Conservation (phyloP, 1,140 invertebrate species). For the Drosophila auraria region DNA sequence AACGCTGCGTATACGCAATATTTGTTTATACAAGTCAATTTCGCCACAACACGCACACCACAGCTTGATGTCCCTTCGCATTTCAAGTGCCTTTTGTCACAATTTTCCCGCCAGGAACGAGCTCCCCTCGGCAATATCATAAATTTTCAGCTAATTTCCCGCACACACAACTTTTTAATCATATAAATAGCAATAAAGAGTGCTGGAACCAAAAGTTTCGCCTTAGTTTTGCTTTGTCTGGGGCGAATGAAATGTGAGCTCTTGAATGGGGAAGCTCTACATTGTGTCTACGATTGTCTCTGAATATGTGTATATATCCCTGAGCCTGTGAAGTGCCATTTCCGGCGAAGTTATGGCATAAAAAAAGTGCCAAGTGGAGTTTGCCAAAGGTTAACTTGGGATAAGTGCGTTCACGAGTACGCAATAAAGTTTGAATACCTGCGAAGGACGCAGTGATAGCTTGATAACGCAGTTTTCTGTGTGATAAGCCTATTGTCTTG, state of each 20-base stretch:
- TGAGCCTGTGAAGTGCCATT: conserved; percentile 19
- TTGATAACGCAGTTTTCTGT: conserved; percentile 11
- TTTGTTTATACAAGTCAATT: conserved; percentile 71
- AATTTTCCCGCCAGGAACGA: background rate
- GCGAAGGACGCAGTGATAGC: conserved; percentile 1
- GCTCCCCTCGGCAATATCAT: conserved; percentile 27
- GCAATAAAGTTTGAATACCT: conserved; percentile 42
- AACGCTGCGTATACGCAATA: conserved; percentile 67
- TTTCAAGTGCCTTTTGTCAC: conserved; percentile 44
- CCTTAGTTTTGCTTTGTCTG: conserved; percentile 18
- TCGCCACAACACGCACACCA: conserved; percentile 58
- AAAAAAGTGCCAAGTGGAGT: conserved; percentile 34
- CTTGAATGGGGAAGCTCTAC: conserved; percentile 21
- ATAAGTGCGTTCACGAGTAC: conserved; percentile 22
- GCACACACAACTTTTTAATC: conserved; percentile 69
- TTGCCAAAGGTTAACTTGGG: conserved; percentile 15
- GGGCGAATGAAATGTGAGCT: conserved; percentile 33
- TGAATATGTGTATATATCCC: background rate
- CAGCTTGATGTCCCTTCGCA: conserved; percentile 24
- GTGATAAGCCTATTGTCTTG: background rate
- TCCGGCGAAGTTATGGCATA: conserved; percentile 24
- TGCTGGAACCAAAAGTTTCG: conserved; percentile 27
- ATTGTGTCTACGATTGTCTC: conserved; percentile 14
- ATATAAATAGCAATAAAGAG: conserved; percentile 54
- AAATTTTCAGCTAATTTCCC: conserved; percentile 71